These are phyloP conservation scores for Maconellicoccus hirsutus DNA, from an alignment of 1,140 invertebrate species.

Conservation along the genomic window DNA sequence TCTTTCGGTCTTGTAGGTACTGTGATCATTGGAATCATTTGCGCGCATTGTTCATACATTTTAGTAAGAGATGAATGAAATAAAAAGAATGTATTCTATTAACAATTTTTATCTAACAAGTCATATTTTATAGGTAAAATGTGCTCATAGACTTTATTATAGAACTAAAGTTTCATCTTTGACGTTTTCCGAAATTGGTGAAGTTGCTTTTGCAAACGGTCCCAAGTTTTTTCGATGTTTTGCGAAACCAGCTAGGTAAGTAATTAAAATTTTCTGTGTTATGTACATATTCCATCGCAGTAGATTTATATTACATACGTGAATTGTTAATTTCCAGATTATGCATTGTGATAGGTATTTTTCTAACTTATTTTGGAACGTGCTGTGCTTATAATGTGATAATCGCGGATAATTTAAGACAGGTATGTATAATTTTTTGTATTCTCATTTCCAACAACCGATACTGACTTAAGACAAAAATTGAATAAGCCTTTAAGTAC, in stretches of 20 bases:
- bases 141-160: slow-evolving; percentile 62
- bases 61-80: slow-evolving; percentile 49
- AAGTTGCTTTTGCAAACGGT: slow-evolving; percentile 54
- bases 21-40: slow-evolving; percentile 65
- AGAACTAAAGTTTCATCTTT: slow-evolving; percentile 52
- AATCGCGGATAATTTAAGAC: slow-evolving; percentile 56
- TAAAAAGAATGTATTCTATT: not conserved
- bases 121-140: slow-evolving; percentile 36
- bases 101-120: not conserved
- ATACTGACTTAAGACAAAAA: too few species aligned
- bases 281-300: not conserved
- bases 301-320: not conserved
- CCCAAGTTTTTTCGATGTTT: slow-evolving; percentile 50
- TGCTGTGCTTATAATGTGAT: slow-evolving; percentile 73
- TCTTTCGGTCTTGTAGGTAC: slow-evolving; percentile 61
- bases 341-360: slow-evolving; percentile 34
- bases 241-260: slow-evolving; percentile 47
- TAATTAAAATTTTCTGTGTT: not conserved
- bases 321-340: slow-evolving; percentile 26
- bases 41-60: slow-evolving; percentile 76
- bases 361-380: slow-evolving; percentile 66
- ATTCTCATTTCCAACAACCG: not conserved
- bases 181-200: slow-evolving; percentile 64
- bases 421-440: slow-evolving; percentile 35
- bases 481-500: too few species aligned